Percentiles rank a stretch among this genome's conserved stretches.
Conservation (phyloP, 1,140 invertebrate genomes). For the Rhopalosiphum padi region DNA sequence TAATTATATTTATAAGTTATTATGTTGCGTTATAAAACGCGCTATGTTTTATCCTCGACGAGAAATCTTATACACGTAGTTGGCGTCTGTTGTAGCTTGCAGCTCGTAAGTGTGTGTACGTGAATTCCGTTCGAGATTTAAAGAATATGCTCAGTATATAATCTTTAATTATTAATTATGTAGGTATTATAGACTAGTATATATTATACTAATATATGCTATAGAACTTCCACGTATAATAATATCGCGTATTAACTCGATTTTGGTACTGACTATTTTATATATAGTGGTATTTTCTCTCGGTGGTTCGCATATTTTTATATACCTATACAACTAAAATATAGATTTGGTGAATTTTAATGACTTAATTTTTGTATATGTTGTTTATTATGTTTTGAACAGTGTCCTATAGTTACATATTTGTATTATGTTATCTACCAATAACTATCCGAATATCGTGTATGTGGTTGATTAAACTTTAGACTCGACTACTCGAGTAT, state of each 20-base stretch:
- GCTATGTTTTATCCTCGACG: not conserved
- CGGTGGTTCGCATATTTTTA: not conserved
- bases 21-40: not conserved
- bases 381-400: not conserved
- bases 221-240: not conserved
- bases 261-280: not conserved
- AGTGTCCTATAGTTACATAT: not conserved
- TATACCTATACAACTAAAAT: not conserved
- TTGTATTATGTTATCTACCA: not conserved
- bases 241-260: not conserved
- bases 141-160: not conserved
- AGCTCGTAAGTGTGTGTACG: not conserved
- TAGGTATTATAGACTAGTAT: not conserved
- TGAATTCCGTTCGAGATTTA: not conserved
- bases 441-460: not conserved
- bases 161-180: not conserved
- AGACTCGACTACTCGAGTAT: not conserved
- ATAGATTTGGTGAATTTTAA: not conserved
- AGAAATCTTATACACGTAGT: not conserved
- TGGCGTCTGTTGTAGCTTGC: not conserved
- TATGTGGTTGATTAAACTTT: not conserved
- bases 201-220: not conserved
- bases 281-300: not conserved
- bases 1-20: conserved; percentile 2
- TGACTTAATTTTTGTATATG: not conserved